Evolutionary conservation across 1,140 invertebrate genomes (phyloP).

Genomic region (Bombus pyrosoma): DNA sequence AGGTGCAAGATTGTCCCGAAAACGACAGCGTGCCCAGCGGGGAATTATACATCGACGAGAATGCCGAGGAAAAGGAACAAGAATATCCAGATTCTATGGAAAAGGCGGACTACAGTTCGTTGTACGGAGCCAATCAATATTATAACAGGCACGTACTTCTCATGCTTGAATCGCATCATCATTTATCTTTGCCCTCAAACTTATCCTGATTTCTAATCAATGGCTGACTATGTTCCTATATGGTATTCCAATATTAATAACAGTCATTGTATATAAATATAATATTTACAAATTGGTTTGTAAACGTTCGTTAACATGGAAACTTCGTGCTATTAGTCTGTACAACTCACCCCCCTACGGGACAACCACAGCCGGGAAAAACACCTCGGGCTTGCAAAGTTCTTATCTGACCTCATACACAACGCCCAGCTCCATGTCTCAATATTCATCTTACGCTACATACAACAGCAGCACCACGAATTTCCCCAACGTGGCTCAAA

Average conservation of each 20-base stretch:
- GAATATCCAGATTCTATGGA: slow-evolving; percentile 81
- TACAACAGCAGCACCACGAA: slow-evolving; percentile 83
- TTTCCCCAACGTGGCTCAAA: slow-evolving; percentile 84
- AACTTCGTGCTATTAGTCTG: slow-evolving; percentile 64
- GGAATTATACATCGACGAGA: slow-evolving; percentile 80
- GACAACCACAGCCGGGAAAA: slow-evolving; percentile 77
- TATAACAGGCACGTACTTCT: slow-evolving; percentile 85
- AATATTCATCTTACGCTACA: slow-evolving; percentile 84
- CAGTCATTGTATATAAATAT: neutral
- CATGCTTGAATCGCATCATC: neutral
- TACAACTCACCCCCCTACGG: slow-evolving; percentile 78
- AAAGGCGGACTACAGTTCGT: slow-evolving; percentile 77
- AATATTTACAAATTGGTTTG: neutral
- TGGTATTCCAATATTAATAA: neutral
- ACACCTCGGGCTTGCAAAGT: slow-evolving; percentile 81
- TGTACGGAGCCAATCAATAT: slow-evolving; percentile 85
- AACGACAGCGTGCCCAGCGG: slow-evolving; percentile 78
- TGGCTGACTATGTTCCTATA: neutral
- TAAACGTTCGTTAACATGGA: neutral
- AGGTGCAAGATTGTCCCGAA: slow-evolving; percentile 80
- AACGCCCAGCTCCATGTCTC: slow-evolving; percentile 78
- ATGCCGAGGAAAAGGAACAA: slow-evolving; percentile 79
- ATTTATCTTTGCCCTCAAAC: neutral
- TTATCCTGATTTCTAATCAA: neutral
- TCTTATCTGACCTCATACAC: slow-evolving; percentile 80